These are phyloP conservation scores for Sus scrofa DNA, from an alignment of 2,113 vertebrate species.

Conservation along the genomic window DNA sequence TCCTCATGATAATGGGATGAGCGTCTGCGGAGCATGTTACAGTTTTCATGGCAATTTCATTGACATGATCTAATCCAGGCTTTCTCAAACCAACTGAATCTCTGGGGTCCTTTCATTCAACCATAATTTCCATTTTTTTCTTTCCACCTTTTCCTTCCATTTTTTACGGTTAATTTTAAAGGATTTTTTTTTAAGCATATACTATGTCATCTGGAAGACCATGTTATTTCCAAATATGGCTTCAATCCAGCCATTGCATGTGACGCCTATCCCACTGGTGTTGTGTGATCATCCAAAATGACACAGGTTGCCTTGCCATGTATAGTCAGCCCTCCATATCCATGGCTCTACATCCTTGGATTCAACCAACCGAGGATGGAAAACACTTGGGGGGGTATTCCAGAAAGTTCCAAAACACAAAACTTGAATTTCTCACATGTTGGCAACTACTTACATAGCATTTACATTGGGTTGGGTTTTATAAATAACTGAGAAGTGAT, in stretches of 20 bases:
- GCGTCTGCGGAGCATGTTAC: neutral
- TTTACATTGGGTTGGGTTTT: neutral
- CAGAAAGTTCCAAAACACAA: neutral
- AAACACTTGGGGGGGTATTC: neutral
- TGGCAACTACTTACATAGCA: neutral
- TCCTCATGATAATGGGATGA: constrained; percentile 25
- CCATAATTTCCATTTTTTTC: neutral
- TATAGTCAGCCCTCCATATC: neutral
- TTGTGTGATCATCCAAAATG: neutral
- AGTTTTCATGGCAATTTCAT: constrained; percentile 52
- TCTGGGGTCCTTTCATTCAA: constrained; percentile 6
- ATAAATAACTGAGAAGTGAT: neutral
- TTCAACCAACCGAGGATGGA: neutral
- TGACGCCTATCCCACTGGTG: neutral
- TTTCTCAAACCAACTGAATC: constrained; percentile 32
- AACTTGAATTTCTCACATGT: neutral
- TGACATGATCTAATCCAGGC: constrained; percentile 16
- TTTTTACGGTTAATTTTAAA: constrained; percentile 48
- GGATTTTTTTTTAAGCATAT: constrained; percentile 1
- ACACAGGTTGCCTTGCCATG: neutral
- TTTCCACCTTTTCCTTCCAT: neutral
- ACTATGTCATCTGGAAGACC: neutral
- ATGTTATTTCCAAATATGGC: neutral
- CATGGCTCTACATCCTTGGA: neutral
- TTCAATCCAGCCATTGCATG: neutral